Conservation (phyloP, 2,888 invertebrate genomes). For the Oegoconia quadripuncta region DNA sequence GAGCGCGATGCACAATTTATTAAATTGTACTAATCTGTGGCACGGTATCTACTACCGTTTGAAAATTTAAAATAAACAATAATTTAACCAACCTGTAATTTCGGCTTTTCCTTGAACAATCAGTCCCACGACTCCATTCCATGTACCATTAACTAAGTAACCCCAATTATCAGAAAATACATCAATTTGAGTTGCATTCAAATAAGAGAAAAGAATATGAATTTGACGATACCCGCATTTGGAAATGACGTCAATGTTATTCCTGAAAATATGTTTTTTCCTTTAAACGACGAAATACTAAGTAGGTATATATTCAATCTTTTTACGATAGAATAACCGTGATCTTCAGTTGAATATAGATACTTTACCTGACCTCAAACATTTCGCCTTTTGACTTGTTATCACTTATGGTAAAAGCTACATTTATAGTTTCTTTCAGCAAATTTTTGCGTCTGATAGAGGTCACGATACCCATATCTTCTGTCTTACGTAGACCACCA, state of each 20-base stretch:
- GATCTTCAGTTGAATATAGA: conserved; percentile 1
- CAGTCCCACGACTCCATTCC: conserved; percentile 53
- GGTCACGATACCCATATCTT: conserved; percentile 12
- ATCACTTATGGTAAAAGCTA: conserved; percentile 28
- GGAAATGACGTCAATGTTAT: conserved; percentile 29
- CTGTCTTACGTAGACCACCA: conserved; percentile 33
- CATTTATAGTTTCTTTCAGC: conserved; percentile 20
- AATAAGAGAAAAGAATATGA: conserved; percentile 40
- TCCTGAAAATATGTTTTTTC: too few species aligned
- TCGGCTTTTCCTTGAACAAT: conserved; percentile 44
- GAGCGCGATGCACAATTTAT: too few species aligned
- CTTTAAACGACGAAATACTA: too few species aligned
- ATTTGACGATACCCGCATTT: conserved; percentile 37
- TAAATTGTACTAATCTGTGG: too few species aligned
- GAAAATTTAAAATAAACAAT: too few species aligned
- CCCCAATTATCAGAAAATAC: conserved; percentile 51
- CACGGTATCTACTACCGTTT: too few species aligned
- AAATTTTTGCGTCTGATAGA: conserved; percentile 28
- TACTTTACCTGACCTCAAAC: conserved; percentile 33
- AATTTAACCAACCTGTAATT: too few species aligned
- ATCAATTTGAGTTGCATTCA: conserved; percentile 42
- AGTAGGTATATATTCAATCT: conserved; percentile 12
- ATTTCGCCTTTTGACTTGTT: conserved; percentile 38
- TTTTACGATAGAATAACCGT: conserved; percentile 32
- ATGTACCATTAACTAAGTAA: conserved; percentile 45